Conservation (phyloP, 2,888 invertebrate genomes). For the Cryptosula pallasiana region DNA sequence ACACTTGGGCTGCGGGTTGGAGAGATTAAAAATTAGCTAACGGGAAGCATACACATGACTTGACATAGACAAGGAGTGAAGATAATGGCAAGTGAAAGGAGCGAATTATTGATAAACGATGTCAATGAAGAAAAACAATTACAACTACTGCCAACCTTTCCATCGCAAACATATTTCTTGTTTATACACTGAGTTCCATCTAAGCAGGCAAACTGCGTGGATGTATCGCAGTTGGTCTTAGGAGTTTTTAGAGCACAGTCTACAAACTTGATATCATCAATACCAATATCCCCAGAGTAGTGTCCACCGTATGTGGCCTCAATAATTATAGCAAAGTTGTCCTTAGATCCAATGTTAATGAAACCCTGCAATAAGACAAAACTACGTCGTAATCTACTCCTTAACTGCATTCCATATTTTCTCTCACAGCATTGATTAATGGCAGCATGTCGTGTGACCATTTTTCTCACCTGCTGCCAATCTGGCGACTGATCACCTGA, state of each 20-base stretch:
- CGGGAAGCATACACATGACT: neutral
- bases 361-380: neutral
- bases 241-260: slow-evolving; percentile 33
- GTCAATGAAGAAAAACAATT: neutral
- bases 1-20: neutral
- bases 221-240: slow-evolving; percentile 30
- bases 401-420: too few relatives aligned
- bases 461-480: slow-evolving; percentile 28
- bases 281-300: slow-evolving; percentile 28
- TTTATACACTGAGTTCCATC: slow-evolving; percentile 35
- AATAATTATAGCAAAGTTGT: slow-evolving; percentile 7
- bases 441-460: too few relatives aligned
- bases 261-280: slow-evolving; percentile 30
- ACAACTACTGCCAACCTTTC: slow-evolving; percentile 28
- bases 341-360: neutral
- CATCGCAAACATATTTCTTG: slow-evolving; percentile 34
- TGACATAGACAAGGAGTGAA: neutral
- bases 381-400: too few relatives aligned
- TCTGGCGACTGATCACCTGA: slow-evolving; percentile 28
- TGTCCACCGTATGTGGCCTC: slow-evolving; percentile 27
- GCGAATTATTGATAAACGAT: neutral
- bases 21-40: too few relatives aligned
- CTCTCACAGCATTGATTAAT: too few relatives aligned
- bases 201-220: slow-evolving; percentile 34
- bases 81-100: neutral